Evolutionary conservation across 2,888 invertebrate species (phyloP).

Genomic region (Coelinius sp.): DNA sequence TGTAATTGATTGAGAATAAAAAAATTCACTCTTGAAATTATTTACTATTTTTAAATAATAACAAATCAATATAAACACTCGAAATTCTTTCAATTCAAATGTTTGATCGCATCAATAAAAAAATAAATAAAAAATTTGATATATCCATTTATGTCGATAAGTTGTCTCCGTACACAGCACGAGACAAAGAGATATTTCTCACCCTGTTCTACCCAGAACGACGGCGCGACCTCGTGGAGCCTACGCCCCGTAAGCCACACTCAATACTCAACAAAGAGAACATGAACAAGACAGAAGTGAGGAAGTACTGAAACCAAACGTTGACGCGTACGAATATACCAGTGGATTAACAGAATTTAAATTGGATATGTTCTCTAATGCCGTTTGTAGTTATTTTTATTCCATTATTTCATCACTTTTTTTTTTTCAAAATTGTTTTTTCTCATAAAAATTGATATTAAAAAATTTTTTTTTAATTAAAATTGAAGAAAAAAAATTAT

Average conservation of each 20-base stretch:
- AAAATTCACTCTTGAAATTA: too few relatives aligned
- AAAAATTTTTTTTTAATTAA: too few relatives aligned
- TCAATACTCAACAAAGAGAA: conserved; percentile 43
- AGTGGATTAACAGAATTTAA: background rate
- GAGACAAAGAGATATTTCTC: conserved; percentile 14
- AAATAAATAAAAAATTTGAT: background rate
- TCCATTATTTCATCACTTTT: background rate
- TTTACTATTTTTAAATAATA: too few relatives aligned
- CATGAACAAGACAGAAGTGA: conserved; percentile 37
- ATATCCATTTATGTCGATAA: background rate
- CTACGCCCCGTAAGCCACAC: conserved; percentile 29
- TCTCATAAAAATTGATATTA: too few relatives aligned
- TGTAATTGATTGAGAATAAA: too few relatives aligned
- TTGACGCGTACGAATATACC: conserved; percentile 4
- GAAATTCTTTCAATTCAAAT: too few relatives aligned
- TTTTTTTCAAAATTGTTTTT: background rate
- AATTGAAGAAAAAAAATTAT: too few relatives aligned
- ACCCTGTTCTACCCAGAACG: conserved; percentile 6
- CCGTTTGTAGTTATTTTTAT: background rate
- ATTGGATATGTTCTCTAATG: background rate
- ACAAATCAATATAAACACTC: too few relatives aligned
- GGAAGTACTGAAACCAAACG: conserved; percentile 28
- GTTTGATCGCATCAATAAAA: background rate
- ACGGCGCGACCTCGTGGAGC: conserved; percentile 26
- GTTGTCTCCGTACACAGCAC: background rate